Evolutionary conservation across 2,888 invertebrate species (phyloP).

Genomic region (Hylaea fasciaria): DNA sequence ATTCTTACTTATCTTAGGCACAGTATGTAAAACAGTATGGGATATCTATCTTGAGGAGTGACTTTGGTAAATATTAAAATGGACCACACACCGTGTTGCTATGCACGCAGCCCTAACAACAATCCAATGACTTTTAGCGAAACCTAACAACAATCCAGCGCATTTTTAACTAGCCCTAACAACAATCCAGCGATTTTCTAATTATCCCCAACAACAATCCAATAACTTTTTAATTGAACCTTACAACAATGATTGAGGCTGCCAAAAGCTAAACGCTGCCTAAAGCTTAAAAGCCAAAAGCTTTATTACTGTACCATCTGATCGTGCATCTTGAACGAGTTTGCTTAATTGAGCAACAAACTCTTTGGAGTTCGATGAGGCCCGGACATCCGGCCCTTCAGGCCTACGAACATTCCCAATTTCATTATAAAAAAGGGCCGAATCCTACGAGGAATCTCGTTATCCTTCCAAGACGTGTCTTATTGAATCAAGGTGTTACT

Average conservation of each 20-base stretch:
- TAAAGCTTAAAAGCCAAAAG: not conserved
- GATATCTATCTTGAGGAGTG: not conserved
- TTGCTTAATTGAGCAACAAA: slow-evolving; percentile 68
- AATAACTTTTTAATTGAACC: too few species aligned
- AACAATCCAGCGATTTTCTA: too few species aligned
- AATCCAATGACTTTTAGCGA: too few species aligned
- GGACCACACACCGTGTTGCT: too few species aligned
- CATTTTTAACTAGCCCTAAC: too few species aligned
- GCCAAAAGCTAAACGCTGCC: too few species aligned
- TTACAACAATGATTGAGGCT: too few species aligned
- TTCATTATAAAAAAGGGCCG: slow-evolving; percentile 60
- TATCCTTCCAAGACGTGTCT: slow-evolving; percentile 50
- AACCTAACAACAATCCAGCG: too few species aligned
- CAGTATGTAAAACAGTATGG: slow-evolving; percentile 13
- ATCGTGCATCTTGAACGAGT: slow-evolving; percentile 43
- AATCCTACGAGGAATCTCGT: slow-evolving; percentile 56
- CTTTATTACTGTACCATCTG: slow-evolving; percentile 11
- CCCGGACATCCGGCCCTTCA: slow-evolving; percentile 61
- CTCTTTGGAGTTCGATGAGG: slow-evolving; percentile 57
- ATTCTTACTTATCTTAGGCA: slow-evolving; percentile 30
- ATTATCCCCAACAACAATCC: too few species aligned
- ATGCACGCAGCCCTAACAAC: too few species aligned
- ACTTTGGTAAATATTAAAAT: not conserved
- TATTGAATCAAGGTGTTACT: slow-evolving; percentile 61
- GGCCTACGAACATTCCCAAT: slow-evolving; percentile 50